Percentiles rank a stretch among this genome's conserved stretches.
These are phyloP conservation scores for Lophius americanus DNA, from an alignment of 2,797 vertebrate genomes.

Conservation along the genomic window DNA sequence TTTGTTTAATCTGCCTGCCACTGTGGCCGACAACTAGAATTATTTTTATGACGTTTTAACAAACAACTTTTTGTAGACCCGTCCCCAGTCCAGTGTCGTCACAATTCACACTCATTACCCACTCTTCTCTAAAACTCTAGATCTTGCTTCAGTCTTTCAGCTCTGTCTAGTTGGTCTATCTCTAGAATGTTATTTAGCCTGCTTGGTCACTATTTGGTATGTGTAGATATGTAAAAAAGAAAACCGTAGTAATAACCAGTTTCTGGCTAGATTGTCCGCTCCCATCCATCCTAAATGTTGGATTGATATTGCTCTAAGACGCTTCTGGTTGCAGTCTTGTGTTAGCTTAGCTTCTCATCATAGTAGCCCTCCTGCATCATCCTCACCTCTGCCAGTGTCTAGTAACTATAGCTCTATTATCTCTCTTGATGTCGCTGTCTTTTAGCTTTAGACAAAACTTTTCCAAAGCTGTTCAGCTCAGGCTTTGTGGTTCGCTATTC, in stretches of 20 bases:
- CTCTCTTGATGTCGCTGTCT: constrained; percentile 57
- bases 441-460: constrained; percentile 53
- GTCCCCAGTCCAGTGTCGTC: constrained; percentile 10
- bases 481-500: constrained; percentile 39
- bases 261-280: constrained; percentile 57
- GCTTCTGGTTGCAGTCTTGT: constrained; percentile 70
- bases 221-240: constrained; percentile 63
- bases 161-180: constrained; percentile 48
- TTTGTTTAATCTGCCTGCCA: constrained; percentile 52
- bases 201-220: constrained; percentile 52
- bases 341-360: constrained; percentile 67
- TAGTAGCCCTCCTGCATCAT: constrained; percentile 28
- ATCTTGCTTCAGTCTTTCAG: constrained; percentile 35
- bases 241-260: constrained; percentile 36
- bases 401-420: constrained; percentile 54
- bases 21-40: constrained; percentile 38
- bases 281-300: constrained; percentile 49
- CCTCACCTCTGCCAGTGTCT: constrained; percentile 45
- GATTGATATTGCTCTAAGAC: constrained; percentile 54
- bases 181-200: constrained; percentile 52
- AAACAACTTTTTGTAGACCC: constrained; percentile 53
- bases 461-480: constrained; percentile 31
- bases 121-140: constrained; percentile 44
- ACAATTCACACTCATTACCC: constrained; percentile 19
- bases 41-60: constrained; percentile 51